Percentiles rank a stretch among this genome's conserved stretches.
Conservation (phyloP, 2,888 invertebrate species). For the Lasioglossum zephyrum region DNA sequence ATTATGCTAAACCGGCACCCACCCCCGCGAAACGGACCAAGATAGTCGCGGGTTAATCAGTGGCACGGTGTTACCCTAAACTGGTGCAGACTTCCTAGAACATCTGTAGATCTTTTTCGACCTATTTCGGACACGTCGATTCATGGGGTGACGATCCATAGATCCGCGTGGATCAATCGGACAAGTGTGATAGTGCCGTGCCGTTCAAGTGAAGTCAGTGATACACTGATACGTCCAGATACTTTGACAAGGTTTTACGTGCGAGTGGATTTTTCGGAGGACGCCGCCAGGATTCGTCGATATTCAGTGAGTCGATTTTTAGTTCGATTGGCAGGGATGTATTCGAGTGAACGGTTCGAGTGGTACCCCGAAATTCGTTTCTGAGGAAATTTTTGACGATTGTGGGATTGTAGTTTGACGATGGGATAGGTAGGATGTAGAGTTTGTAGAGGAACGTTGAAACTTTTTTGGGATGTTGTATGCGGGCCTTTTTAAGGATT, state of each 20-base stretch:
- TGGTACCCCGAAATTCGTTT: not conserved
- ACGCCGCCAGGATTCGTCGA: not conserved
- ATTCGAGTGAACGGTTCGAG: not conserved
- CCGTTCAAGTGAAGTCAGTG: constrained; percentile 69
- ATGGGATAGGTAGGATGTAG: not conserved
- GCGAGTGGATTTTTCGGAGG: constrained; percentile 37
- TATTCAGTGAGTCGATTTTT: constrained; percentile 37
- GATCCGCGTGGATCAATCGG: not conserved
- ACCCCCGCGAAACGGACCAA: not conserved
- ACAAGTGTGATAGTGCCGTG: constrained; percentile 70
- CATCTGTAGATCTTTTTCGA: not conserved
- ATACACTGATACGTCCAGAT: constrained; percentile 44
- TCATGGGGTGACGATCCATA: not conserved
- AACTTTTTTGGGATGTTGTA: not conserved
- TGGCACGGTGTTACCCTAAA: not conserved
- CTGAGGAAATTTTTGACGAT: not conserved
- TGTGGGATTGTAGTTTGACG: not conserved
- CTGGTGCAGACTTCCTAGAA: not conserved
- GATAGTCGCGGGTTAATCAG: not conserved
- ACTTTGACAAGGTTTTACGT: not conserved
- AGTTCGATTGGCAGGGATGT: not conserved
- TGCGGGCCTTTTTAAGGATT: not conserved
- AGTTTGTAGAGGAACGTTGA: not conserved
- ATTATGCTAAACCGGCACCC: not conserved
- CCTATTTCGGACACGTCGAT: not conserved